Base-by-base conservation (phyloP, 2,797 vertebrate genomes). In the Chanos chanos region DNA sequence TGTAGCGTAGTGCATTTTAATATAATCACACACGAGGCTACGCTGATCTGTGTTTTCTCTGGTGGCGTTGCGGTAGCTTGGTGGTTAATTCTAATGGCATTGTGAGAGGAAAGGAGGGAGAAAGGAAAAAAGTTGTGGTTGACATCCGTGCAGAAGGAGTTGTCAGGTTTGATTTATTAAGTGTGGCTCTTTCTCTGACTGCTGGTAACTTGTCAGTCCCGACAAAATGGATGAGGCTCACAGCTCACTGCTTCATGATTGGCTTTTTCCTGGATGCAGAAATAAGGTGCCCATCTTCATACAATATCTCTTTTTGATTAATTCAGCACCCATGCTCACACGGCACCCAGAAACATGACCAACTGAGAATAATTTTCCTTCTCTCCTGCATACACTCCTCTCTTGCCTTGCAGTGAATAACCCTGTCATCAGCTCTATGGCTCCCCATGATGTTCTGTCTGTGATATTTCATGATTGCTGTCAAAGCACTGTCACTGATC, bases 141-240 rank as follows among this genome's bases (percentile, higher is more conserved):
- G 86, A 86, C 89, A 88, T 90, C 89, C 84, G 78, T 90, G 90
- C 82, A 87, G 90, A 89, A 92, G 86, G 71, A 77, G 85, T 79
- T 90, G 90, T 90, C 89, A 87, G 76, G 87, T 94, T 93, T 95
- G 94, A 96, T 90, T 91, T 90, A 91, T 90, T 84, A 92, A 92
- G 90, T 92, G 84, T 87, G 89, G 81, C 87, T 92, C 78, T 78
- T 72, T 78, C 83, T 83, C 85, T 85, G 89, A 91, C 89, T 89
- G 87, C 89, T 78, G 77, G 87, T 88, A 85, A 88, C 86, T 90
- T 90, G 90, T 91, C 92, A 90, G 89, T 90, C 89, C 89, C 81
- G 76, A 80, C 83, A 80, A 87, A 86, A 88, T 78, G 69, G 80
- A 87, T 85, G 81, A 77, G 67, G 75, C 84, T 81, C 81, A 76